Evolutionary conservation across 2,113 vertebrate genomes (phyloP), one percentile per base, ranked within the genome.

Genomic region (Mandrillus leucophaeus): DNA sequence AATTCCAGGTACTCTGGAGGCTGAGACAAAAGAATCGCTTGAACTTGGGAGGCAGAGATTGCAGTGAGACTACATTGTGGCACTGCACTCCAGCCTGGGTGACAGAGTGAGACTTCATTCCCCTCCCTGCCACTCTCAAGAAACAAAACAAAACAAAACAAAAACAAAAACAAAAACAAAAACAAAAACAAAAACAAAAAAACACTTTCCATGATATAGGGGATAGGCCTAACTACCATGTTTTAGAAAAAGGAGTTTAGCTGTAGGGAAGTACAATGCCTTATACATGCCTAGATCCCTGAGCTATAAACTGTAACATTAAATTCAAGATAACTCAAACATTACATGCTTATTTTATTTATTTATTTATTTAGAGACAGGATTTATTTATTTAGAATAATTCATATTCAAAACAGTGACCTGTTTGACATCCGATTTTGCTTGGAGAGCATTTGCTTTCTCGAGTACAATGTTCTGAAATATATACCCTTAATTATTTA

Each of bases 401-500:
- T 85, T 27, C 3, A 59, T 64, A 88, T 82, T 66, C 43, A 61
- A 92, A 70, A 80, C 10, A 40, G 72, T 85, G 30, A 90, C 10
- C 8, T 97, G 9, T 87, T 78, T 80, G n/a, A 83, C 17, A 68
- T 86, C 25, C 52, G 40, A 66, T 87, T 96, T 95, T 96, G 52
- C 87, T 92, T 95, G 82, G 72, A 96, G 35, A 87, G 1, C 20
- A 61, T 73, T 96, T 96, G 13, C n/a, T 93, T 95, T 43, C 48
- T 88, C 9, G 61, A 76, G 6, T 76, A 90, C 38, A 86, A 16
- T 83, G 48, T 83, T 89, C 57, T 90, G 32, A 97, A 96, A 85
- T 73, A 22, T 82, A 79, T 64, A 95, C 43, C 82, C 32, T 93
- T 66, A 95, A n/a, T 73, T 96, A 78, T 93, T 94, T 96, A 97